Evolutionary conservation across 2,797 vertebrate species (phyloP), one percentile per base, ranked within the genome.

Genomic region (Dendrocincla fuliginosa): DNA sequence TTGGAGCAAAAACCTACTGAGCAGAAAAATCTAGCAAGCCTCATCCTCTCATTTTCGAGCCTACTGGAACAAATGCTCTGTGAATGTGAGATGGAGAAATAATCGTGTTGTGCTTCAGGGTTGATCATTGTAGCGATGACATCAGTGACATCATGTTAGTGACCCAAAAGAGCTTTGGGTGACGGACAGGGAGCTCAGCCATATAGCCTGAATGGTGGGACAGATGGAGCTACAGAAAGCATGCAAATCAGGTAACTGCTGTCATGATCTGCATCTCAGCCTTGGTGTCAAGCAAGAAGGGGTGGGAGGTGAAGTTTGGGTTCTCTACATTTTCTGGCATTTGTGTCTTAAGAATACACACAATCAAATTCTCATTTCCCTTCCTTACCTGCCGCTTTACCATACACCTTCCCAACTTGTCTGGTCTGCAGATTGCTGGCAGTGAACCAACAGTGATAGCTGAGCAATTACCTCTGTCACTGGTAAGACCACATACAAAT

Each of bases 1-100:
- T 82, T 49, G 77, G 27, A 90, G 59, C 24, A 84, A 76, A 95
- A 95, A 57, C 35, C 33, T 88, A 50, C 59, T 69, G 59, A 78
- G 65, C 50, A 75, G 75, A 69, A 95, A 91, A 91, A 57, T 73
- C 61, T 79, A 79, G 25, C 30, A 49, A 88, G 63, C 59, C 55
- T 91, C 44, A 35, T 93, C 69, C 69, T 19, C 32, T 95, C 27
- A 16, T 90, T 84, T 84, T 89, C 69, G 93, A 95, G 70, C 83
- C 59, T 86, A 2, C 24, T 95, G 83, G 77, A 93, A 86, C 55
- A 93, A 95, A 89, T 55, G 12, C 1, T 0, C 47, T 50, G 17
- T 64, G 67, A 84, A 63, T 50, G 69, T 60, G 76, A 71, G 63
- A 11, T 11, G 7, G 20, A 53, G 76, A 78, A 91, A 33, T 32